phyloP scores from a whole-genome alignment of 2,797 vertebrate genomes.

The Alauda arvensis region DNA sequence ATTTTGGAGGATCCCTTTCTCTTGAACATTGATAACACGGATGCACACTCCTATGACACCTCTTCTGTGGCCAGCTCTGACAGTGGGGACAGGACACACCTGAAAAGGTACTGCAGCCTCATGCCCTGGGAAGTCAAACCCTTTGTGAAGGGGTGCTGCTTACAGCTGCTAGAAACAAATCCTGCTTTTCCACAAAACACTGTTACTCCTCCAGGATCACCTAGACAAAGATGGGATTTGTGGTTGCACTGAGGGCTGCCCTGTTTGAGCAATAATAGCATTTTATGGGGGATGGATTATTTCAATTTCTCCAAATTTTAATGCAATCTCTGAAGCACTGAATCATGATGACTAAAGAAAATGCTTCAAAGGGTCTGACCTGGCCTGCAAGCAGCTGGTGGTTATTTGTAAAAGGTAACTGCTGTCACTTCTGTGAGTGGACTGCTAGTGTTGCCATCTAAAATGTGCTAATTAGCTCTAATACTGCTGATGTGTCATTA shows the following conservation, averaged over 20 bases:
- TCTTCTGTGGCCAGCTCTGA: constrained; percentile 96
- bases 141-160: not conserved
- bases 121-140: not conserved
- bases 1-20: constrained; percentile 90
- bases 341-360: not conserved
- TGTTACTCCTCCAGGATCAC: not conserved
- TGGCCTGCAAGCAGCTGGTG: not conserved
- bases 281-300: not conserved
- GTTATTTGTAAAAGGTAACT: not conserved
- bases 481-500: not conserved
- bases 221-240: not conserved
- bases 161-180: not conserved
- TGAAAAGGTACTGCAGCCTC: constrained; percentile 78
- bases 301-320: not conserved
- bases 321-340: not conserved
- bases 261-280: not conserved
- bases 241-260: not conserved
- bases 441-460: not conserved
- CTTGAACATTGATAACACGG: constrained; percentile 87
- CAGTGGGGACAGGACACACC: constrained; percentile 90
- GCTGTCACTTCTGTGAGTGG: not conserved
- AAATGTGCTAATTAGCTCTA: not conserved
- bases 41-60: constrained; percentile 92
- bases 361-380: not conserved
- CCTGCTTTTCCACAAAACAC: not conserved